Conservation (phyloP, 2,888 invertebrate genomes). For the Euphydryas editha region DNA sequence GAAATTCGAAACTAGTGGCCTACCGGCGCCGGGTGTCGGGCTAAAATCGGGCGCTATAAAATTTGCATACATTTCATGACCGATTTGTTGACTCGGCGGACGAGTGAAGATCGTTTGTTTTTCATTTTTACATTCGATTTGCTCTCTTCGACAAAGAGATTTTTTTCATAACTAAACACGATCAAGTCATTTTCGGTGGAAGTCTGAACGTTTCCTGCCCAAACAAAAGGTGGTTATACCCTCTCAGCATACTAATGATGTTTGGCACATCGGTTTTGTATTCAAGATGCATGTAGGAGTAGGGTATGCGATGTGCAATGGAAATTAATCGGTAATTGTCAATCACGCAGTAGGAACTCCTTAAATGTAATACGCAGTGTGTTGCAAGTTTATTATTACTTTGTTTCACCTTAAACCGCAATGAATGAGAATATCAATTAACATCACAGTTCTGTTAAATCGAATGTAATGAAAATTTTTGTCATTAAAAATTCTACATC, state of each 20-base stretch:
- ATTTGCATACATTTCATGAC: constrained; percentile 80
- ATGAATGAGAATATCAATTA: not conserved
- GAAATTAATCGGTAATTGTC: constrained; percentile 76
- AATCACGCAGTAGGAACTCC: constrained; percentile 73
- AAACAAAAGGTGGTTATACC: constrained; percentile 76
- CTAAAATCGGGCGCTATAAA: constrained; percentile 80
- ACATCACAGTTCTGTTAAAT: not conserved
- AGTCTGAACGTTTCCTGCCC: constrained; percentile 77
- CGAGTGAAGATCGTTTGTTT: constrained; percentile 62
- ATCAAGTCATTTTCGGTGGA: constrained; percentile 73
- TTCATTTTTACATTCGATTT: constrained; percentile 60
- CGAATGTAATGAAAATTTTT: not conserved
- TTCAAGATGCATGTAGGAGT: constrained; percentile 50
- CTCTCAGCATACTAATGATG: constrained; percentile 74
- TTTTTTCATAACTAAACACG: constrained; percentile 61
- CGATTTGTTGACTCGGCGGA: constrained; percentile 67
- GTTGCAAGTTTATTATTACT: constrained; percentile 32
- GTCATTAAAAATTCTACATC: too few relatives aligned
- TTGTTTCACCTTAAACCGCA: constrained; percentile 22
- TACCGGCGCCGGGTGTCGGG: constrained; percentile 58
- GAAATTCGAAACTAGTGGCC: constrained; percentile 56
- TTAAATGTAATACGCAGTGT: constrained; percentile 55
- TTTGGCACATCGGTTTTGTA: constrained; percentile 60
- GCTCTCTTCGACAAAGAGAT: constrained; percentile 57
- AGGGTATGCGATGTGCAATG: constrained; percentile 60